Evolutionary conservation across 2,113 vertebrate species (phyloP).

Genomic region (Rhinopomastus cyanomelas): DNA sequence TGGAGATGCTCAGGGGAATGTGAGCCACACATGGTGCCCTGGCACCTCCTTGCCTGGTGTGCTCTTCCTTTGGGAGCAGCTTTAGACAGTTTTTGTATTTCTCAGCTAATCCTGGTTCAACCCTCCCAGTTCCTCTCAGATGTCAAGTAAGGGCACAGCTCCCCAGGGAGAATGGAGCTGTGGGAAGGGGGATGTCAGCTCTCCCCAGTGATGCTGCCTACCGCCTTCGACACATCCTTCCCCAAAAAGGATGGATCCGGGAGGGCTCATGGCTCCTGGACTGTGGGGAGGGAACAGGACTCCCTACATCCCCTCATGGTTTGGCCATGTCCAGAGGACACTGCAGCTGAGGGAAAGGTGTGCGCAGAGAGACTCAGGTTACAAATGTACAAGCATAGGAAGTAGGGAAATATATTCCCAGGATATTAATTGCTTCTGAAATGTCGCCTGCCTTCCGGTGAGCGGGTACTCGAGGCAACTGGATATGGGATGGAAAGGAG

Average conservation of each 20-base stretch:
- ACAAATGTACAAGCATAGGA: slow-evolving; percentile 50
- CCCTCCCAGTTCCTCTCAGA: not conserved
- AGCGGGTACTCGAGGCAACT: not conserved
- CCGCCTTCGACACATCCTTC: not conserved
- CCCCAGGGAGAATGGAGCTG: rapidly evolving
- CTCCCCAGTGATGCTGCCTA: not conserved
- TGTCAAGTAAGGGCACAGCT: not conserved
- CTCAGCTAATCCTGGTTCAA: not conserved
- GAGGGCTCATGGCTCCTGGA: rapidly evolving
- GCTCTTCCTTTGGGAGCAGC: not conserved
- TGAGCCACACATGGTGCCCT: not conserved
- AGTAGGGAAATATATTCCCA: slow-evolving; percentile 19
- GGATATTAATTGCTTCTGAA: slow-evolving; percentile 56
- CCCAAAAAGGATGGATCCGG: not conserved
- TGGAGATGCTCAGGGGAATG: not conserved
- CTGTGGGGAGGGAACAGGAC: rapidly evolving
- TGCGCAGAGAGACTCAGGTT: not conserved
- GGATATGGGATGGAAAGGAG: slow-evolving; percentile 18
- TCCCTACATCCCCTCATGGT: rapidly evolving
- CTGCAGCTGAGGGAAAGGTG: not conserved
- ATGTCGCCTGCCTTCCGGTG: slow-evolving; percentile 14
- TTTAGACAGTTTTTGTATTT: not conserved
- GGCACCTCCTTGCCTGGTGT: rapidly evolving
- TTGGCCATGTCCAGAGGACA: not conserved
- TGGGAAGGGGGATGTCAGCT: not conserved